Evolutionary conservation across 2,888 invertebrate species (phyloP).

Genomic region (Tachina fera): DNA sequence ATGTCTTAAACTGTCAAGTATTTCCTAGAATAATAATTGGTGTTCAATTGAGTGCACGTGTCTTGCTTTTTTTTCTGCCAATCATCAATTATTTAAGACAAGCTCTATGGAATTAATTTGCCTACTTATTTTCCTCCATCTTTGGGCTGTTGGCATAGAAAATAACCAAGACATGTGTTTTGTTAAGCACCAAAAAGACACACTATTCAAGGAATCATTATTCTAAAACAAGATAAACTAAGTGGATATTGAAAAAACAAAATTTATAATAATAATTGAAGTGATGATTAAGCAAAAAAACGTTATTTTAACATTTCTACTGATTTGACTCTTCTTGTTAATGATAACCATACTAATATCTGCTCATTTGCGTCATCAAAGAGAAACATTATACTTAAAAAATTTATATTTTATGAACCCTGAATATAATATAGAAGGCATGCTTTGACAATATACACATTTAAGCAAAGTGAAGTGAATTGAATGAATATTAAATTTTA

Average conservation of each 20-base stretch:
- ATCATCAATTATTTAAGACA: conserved; percentile 62
- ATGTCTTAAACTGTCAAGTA: not conserved
- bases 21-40: not conserved
- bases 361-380: conserved; percentile 15
- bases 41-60: not conserved
- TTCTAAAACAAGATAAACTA: not conserved
- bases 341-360: conserved; percentile 14
- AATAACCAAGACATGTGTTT: not conserved
- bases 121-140: not conserved
- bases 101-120: conserved; percentile 48
- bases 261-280: conserved; percentile 45
- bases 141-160: not conserved
- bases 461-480: conserved; percentile 43
- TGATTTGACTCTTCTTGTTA: conserved; percentile 2
- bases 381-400: conserved; percentile 26
- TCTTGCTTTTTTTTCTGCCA: conserved; percentile 32
- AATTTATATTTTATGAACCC: not conserved
- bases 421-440: conserved; percentile 48
- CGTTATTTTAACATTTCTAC: conserved; percentile 14
- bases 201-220: conserved; percentile 14
- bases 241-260: not conserved
- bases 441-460: conserved; percentile 37
- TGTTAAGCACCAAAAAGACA: not conserved
- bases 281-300: conserved; percentile 64
- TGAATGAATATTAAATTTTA: conserved; percentile 36